Evolutionary conservation across 2,113 vertebrate species (phyloP), one percentile per base, ranked within the genome.

Genomic region (Rissa tridactyla): DNA sequence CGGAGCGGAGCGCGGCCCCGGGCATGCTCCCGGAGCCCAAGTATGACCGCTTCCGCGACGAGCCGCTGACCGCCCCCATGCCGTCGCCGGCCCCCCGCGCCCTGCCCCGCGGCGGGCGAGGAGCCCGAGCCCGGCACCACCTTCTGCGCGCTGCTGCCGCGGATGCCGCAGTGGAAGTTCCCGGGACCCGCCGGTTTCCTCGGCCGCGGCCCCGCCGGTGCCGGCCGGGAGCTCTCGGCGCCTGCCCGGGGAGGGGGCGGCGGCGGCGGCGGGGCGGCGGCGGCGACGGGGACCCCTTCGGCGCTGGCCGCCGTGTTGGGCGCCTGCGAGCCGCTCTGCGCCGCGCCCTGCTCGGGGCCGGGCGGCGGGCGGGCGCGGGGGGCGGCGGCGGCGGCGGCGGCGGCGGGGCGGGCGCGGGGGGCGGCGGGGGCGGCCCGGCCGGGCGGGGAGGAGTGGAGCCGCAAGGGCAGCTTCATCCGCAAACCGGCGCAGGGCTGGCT

Each of bases 401-500:
- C 95, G n/a, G 97, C 98, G 52, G 97, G 98, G 96, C 94, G 97
- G n/a, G 55, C 98, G n/a, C 97, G 98, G 70, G 98, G 98, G n/a
- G 98, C 98, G 46, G 92, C 98, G 70, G 98, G 98, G n/a, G 98
- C 98, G 46, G 92, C 98, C 91, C 97, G 98, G 65, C 97, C 97
- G 26, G 97, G 97, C 23, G 98, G 98, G 36, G 99, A 99, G 44
- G 99, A 99, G 62, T 98, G 99, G 98, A 98, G 92, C 94, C 99
- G 99, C 89, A 99, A 99, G 93, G 98, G 98, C 54, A 99, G 98
- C 96, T 99, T 99, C 97, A 99, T 99, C 97, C 98, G 99, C 97
- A 99, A 99, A 97, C 99, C 99, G 10, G 98, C 99, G n/a, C 99
- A 99, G 92, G 99, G 99, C 75, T 99, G 99, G 99, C 97, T 99